Conservation (phyloP, 2,888 invertebrate genomes). For the Caenorhabditis plicata region DNA sequence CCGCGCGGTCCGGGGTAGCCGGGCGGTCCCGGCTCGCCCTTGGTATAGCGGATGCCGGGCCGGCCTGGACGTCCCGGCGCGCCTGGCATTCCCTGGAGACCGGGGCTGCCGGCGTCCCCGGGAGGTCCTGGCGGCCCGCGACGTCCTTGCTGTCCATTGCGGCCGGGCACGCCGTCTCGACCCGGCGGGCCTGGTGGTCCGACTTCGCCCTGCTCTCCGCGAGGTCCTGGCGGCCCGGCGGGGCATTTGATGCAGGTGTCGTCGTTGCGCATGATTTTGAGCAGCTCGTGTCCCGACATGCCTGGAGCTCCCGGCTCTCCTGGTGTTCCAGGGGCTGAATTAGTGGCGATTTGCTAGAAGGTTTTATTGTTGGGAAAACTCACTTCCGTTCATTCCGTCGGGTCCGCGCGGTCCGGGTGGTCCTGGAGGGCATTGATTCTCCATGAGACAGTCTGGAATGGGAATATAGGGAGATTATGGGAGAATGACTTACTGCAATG, state of each 20-base stretch:
- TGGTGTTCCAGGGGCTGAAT: slow-evolving; percentile 21
- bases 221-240: slow-evolving; percentile 35
- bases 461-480: neutral
- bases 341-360: too few relatives aligned
- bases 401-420: slow-evolving; percentile 43
- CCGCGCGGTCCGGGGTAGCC: slow-evolving; percentile 42
- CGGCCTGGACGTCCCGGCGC: slow-evolving; percentile 25
- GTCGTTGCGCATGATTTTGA: slow-evolving; percentile 23
- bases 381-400: slow-evolving; percentile 43
- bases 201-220: slow-evolving; percentile 24
- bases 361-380: too few relatives aligned
- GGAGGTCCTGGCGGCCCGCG: slow-evolving; percentile 35
- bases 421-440: slow-evolving; percentile 42
- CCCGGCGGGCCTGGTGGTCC: slow-evolving; percentile 42
- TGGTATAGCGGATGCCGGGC: slow-evolving; percentile 29
- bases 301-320: slow-evolving; percentile 34
- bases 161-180: slow-evolving; percentile 32
- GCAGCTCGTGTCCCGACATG: slow-evolving; percentile 22
- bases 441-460: slow-evolving; percentile 23
- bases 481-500: slow-evolving; percentile 20
- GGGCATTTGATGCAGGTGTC: slow-evolving; percentile 44
- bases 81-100: slow-evolving; percentile 25
- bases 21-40: slow-evolving; percentile 30
- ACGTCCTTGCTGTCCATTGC: slow-evolving; percentile 24
- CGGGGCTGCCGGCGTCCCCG: slow-evolving; percentile 31